Evolutionary conservation across 35 echinoderm and acorn worm species (phyloP), one percentile per base, ranked within the genome.

Genomic region (Lytechinus variegatus): DNA sequence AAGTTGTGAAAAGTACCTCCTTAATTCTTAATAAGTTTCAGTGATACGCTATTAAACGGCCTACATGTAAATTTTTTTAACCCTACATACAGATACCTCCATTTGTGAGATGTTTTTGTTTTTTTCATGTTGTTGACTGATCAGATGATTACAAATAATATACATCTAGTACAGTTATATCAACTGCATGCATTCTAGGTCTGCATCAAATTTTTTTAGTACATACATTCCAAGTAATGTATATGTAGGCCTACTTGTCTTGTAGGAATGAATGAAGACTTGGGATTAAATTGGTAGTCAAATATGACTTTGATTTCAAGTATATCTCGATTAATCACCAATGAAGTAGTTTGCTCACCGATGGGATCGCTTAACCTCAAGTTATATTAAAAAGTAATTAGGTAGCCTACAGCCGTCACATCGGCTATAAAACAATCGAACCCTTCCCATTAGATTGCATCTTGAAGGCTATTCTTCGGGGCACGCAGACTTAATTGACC

Each of bases 381-480:
- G 66, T 79, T 79, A 58, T 79, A 79, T 79, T 79, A 79, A 79
- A 79, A 79, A 79, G 19, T 79, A 79, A 79, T 79, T 79, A 79
- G 16, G 16, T 19, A 1, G 12, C 66, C 24, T 24, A n/a, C 66
- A 79, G 66, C 66, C 66, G n/a, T 79, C 66, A 79, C 66, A 79
- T 24, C 6, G 19, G n/a, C 66, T 79, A 79, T 79, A 79, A 79
- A 79, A 79, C 66, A 79, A 79, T 79, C n/a, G 66, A 79, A 79
- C 66, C 66, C 19, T 79, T 19, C 66, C 61, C 66, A 79, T 79
- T 79, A 79, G 66, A 19, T 79, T 79, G 66, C 66, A 79, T 79
- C 66, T 79, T 79, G 66, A 79, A 79, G 66, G 66, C 66, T 79
- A 79, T 79, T 79, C 66, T 79, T 79, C 66, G 1, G 66, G 66